Evolutionary conservation across 2,888 invertebrate genomes (phyloP), one percentile per base, ranked within the genome.

Genomic region (Cerastis rubricosa): DNA sequence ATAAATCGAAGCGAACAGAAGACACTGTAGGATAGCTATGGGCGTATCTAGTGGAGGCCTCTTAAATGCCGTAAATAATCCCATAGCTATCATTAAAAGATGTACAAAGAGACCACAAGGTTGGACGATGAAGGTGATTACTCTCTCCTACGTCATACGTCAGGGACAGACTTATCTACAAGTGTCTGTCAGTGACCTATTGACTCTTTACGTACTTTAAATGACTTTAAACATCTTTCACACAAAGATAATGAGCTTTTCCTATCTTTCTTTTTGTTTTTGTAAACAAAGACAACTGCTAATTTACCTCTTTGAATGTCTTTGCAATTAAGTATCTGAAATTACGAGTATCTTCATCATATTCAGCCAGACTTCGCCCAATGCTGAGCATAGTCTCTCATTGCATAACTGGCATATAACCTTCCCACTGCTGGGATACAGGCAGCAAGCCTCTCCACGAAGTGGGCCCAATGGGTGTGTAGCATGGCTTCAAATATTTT

Each of bases 141-240:
- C 29, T 25, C 12, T 35, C 11, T 25, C 2, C 1, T 22, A 19
- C n/a, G 25, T 63, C 25, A 19, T 43, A 29, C 35, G 14, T 63
- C 25, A 69, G 25, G 3, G n/a, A 49, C 47, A 8, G 72, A 54
- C 7, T 47, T 72, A 35, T 66, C 51, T 51, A 59, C 2, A n/a
- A 40, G 35, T 29, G 51, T 17, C 65, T 54, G 67, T 65, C 81
- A 87, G 54, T 78, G 71, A 66, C 73, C 80, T 57, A 40, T 66
- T 71, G 76, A 71, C 71, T 67, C 59, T 25, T 61, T 65, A 11
- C 47, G 73, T 73, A 63, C 83, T 85, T 78, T 51, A 80, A 64
- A 66, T 69, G 80, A 75, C 86, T 71, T 80, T 76, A 71, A 76
- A 71, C 49, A 71, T 74, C 63, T 75, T 80, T 74, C 59, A 75